Conservation (phyloP, 1,140 invertebrate species). For the Neomicropteryx cornuta region DNA sequence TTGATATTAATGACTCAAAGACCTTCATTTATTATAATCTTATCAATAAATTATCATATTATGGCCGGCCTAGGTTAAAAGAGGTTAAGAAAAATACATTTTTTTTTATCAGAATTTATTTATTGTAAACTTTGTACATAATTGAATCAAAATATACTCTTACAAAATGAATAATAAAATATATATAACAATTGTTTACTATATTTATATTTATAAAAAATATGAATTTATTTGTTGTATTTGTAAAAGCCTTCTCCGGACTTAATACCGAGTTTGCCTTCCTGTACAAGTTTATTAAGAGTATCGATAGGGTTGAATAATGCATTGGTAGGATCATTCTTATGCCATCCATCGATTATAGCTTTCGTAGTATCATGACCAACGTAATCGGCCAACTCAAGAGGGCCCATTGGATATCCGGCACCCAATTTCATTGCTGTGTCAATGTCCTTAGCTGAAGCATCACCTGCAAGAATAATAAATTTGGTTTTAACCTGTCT, state of each 20-base stretch:
- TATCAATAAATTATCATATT: no score
- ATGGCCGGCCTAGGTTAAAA: no score
- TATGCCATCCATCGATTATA: conserved; percentile 57
- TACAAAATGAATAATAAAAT: background rate
- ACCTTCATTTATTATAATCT: no score
- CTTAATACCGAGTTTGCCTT: conserved; percentile 74
- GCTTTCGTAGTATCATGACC: conserved; percentile 60
- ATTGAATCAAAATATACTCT: background rate
- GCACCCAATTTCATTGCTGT: conserved; percentile 81
- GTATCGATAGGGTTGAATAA: conserved; percentile 53
- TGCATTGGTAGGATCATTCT: conserved; percentile 60
- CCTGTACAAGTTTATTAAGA: conserved; percentile 60
- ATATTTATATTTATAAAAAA: no score
- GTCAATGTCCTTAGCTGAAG: conserved; percentile 62
- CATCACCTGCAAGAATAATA: conserved; percentile 50
- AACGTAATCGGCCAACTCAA: conserved; percentile 71
- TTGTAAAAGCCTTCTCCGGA: conserved; percentile 78
- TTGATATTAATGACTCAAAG: no score
- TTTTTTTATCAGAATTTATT: background rate
- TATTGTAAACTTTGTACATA: background rate
- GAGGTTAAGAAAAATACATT: background rate
- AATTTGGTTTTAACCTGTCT: no score
- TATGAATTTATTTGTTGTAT: conserved; percentile 49
- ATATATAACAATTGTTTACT: background rate
- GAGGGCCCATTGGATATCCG: conserved; percentile 77